These are phyloP conservation scores for Gymnothorax reevesii DNA, from an alignment of 2,797 vertebrate genomes.

Conservation along the genomic window DNA sequence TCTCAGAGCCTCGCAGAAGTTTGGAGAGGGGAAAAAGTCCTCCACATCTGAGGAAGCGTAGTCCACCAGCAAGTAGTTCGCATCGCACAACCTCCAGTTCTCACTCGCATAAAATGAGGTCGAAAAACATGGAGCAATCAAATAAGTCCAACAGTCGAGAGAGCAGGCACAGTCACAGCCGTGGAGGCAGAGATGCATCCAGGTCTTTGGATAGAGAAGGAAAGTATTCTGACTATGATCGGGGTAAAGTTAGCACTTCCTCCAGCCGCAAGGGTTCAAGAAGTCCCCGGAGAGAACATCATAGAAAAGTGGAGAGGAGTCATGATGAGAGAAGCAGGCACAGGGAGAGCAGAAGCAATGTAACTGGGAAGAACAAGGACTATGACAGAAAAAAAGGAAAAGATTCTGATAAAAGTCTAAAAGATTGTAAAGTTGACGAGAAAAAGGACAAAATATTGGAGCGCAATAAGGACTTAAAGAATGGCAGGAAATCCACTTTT, in stretches of 20 bases:
- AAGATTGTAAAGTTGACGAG: conserved; percentile 45
- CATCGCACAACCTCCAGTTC: background rate
- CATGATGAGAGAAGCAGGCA: conserved; percentile 69
- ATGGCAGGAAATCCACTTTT: conserved; percentile 38
- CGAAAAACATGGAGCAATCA: conserved; percentile 33
- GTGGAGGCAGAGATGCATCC: conserved; percentile 35
- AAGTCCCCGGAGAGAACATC: conserved; percentile 60
- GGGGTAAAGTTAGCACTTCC: conserved; percentile 48
- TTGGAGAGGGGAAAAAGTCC: conserved; percentile 63
- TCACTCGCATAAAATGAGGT: conserved; percentile 43
- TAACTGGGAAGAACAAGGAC: conserved; percentile 50
- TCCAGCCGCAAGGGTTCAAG: conserved; percentile 49
- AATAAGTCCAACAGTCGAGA: conserved; percentile 55
- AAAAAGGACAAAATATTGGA: conserved; percentile 52
- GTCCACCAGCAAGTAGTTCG: conserved; percentile 29
- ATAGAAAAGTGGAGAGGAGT: conserved; percentile 72
- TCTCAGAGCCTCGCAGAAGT: conserved; percentile 62
- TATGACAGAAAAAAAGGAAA: conserved; percentile 61
- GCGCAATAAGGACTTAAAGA: conserved; percentile 38
- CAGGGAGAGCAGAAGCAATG: conserved; percentile 53
- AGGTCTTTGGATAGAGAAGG: conserved; percentile 62
- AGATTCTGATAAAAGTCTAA: conserved; percentile 63
- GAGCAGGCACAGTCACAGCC: conserved; percentile 38
- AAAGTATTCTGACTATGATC: conserved; percentile 53
- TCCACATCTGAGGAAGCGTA: conserved; percentile 52